Conservation (phyloP, 1,140 invertebrate genomes). For the Coelopa frigida region DNA sequence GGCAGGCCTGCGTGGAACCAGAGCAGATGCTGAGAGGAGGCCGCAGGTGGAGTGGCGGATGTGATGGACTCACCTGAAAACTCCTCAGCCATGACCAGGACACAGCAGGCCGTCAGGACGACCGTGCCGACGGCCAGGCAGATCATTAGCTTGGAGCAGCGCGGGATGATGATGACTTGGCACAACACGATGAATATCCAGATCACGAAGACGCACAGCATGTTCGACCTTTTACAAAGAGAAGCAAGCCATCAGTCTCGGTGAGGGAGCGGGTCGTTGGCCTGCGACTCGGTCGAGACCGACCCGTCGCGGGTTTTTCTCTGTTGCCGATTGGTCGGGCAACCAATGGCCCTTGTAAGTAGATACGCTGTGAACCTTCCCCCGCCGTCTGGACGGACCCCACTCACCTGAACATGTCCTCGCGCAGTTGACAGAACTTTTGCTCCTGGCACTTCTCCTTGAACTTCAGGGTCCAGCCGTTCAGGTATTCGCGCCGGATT, state of each 20-base stretch:
- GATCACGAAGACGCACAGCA: slow-evolving; percentile 83
- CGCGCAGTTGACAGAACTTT: slow-evolving; percentile 73
- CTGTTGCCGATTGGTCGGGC: no score
- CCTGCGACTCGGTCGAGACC: no score
- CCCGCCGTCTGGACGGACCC: no score
- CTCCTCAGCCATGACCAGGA: slow-evolving; percentile 81
- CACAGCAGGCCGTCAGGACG: slow-evolving; percentile 57
- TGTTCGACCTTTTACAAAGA: slow-evolving; percentile 61
- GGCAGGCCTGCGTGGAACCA: slow-evolving; percentile 48
- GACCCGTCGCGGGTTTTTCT: no score
- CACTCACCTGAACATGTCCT: slow-evolving; percentile 74
- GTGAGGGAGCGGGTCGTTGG: no score
- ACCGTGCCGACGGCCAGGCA: slow-evolving; percentile 58
- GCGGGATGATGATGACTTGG: slow-evolving; percentile 69
- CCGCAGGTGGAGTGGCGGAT: not conserved
- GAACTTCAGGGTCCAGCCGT: slow-evolving; percentile 79
- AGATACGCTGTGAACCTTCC: no score
- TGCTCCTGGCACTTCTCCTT: slow-evolving; percentile 54
- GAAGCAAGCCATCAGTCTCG: no score
- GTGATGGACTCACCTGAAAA: slow-evolving; percentile 50
- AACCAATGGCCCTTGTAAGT: no score
- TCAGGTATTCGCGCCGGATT: slow-evolving; percentile 81
- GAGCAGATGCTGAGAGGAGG: not conserved
- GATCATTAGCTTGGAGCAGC: slow-evolving; percentile 52
- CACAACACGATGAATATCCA: slow-evolving; percentile 82